phyloP scores from a whole-genome alignment of 30 jellyfish, hydroid and myxozoan species.

The Aurelia coerulea region DNA sequence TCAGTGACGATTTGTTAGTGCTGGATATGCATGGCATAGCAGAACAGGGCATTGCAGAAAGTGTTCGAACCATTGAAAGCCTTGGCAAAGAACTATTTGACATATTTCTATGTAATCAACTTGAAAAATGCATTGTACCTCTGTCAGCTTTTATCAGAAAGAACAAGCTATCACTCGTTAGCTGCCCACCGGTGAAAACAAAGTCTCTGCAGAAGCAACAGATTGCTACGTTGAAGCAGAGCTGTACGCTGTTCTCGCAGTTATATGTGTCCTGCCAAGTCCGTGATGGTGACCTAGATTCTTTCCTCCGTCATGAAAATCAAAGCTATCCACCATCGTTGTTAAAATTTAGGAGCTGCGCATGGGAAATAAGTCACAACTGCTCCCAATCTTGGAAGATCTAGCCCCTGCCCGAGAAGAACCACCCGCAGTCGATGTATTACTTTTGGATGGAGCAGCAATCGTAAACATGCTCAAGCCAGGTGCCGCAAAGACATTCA shows the following conservation, averaged over 20 bases:
- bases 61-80: not conserved
- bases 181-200: constrained; percentile 34
- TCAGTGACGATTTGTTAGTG: not conserved
- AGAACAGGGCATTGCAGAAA: not conserved
- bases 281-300: constrained; percentile 49
- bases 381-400: constrained; percentile 34
- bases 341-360: constrained; percentile 31
- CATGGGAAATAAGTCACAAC: constrained; percentile 34
- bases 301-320: constrained; percentile 44
- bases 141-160: constrained; percentile 6
- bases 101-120: constrained; percentile 1
- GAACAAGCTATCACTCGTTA: constrained; percentile 13
- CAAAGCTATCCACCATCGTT: constrained; percentile 47
- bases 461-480: constrained; percentile 46
- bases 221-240: constrained; percentile 38
- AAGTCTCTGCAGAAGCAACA: constrained; percentile 24
- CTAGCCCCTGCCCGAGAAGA: constrained; percentile 13
- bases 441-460: constrained; percentile 62
- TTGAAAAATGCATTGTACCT: not conserved
- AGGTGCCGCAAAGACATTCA: constrained; percentile 28
- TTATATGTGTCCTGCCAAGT: constrained; percentile 69
- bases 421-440: constrained; percentile 15
- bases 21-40: too few species aligned
- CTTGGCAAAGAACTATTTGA: constrained; percentile 1
- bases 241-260: constrained; percentile 57